These are phyloP conservation scores for Thrips palmi DNA, from an alignment of 1,140 invertebrate species.

Conservation along the genomic window DNA sequence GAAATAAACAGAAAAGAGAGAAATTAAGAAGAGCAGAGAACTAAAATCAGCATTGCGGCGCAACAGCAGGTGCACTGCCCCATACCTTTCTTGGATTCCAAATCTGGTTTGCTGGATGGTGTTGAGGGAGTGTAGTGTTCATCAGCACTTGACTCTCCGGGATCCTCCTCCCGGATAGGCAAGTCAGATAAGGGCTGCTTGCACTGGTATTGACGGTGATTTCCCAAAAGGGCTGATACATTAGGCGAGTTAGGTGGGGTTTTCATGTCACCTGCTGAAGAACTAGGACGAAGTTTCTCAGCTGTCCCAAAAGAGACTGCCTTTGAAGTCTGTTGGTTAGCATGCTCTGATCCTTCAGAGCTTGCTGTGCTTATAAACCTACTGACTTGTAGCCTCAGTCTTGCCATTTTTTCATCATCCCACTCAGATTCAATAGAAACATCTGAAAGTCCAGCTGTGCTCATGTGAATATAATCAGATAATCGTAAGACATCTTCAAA, in stretches of 20 bases:
- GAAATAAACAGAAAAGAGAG: conserved; percentile 17
- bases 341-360: conserved; percentile 6
- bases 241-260: conserved; percentile 55
- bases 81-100: conserved; percentile 5
- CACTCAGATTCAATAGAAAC: too few relatives aligned
- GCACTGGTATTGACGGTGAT: conserved; percentile 19
- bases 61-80: conserved; percentile 1
- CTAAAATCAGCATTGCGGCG: not conserved
- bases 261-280: conserved; percentile 21
- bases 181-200: conserved; percentile 29
- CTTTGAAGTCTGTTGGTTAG: conserved; percentile 16
- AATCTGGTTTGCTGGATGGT: conserved; percentile 9
- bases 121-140: too few relatives aligned
- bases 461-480: too few relatives aligned
- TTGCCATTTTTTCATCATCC: too few relatives aligned
- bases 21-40: not conserved
- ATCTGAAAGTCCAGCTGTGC: too few relatives aligned
- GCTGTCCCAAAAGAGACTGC: too few relatives aligned
- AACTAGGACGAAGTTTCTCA: too few relatives aligned
- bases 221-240: conserved; percentile 32
- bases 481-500: too few relatives aligned
- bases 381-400: too few relatives aligned
- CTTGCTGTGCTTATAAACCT: too few relatives aligned
- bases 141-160: conserved; percentile 4
- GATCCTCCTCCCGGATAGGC: conserved; percentile 2